Evolutionary conservation across 92 coral and sea anemone species (phyloP).

Genomic region (Zoanthus gigantus): DNA sequence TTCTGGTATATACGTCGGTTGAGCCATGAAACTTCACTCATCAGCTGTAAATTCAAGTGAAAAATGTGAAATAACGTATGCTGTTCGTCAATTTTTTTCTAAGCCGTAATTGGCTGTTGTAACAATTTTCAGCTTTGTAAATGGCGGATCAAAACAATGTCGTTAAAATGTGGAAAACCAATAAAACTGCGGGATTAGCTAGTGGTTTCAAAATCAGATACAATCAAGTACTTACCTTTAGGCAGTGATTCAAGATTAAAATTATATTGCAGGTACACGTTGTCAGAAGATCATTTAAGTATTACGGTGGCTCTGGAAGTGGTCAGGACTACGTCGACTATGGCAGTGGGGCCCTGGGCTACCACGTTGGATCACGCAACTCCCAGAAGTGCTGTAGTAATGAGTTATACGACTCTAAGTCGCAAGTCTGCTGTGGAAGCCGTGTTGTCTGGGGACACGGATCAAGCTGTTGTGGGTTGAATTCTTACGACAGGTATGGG

Average conservation of each 20-base stretch:
- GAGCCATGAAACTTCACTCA: too few species aligned
- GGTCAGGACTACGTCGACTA: not conserved
- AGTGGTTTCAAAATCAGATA: too few species aligned
- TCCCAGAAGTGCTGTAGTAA: slow-evolving; percentile 47
- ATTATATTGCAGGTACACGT: not conserved
- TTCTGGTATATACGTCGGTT: too few species aligned
- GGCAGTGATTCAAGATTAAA: not conserved
- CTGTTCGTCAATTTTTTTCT: too few species aligned
- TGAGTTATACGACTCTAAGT: not conserved
- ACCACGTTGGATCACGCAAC: not conserved
- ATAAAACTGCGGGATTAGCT: too few species aligned
- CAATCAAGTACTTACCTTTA: too few species aligned
- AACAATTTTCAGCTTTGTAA: too few species aligned
- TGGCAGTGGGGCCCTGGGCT: not conserved
- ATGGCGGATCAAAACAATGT: too few species aligned
- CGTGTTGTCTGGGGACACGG: not conserved
- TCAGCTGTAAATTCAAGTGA: too few species aligned
- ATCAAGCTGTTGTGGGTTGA: slow-evolving; percentile 10
- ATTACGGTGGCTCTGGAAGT: not conserved
- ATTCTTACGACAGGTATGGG: slow-evolving; percentile 18
- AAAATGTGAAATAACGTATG: too few species aligned
- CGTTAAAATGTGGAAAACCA: too few species aligned
- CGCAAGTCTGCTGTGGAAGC: slow-evolving; percentile 47
- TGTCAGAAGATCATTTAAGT: not conserved
- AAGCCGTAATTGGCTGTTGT: too few species aligned